Conservation (phyloP, 2,113 vertebrate species). For the Eudorcas thomsonii region DNA sequence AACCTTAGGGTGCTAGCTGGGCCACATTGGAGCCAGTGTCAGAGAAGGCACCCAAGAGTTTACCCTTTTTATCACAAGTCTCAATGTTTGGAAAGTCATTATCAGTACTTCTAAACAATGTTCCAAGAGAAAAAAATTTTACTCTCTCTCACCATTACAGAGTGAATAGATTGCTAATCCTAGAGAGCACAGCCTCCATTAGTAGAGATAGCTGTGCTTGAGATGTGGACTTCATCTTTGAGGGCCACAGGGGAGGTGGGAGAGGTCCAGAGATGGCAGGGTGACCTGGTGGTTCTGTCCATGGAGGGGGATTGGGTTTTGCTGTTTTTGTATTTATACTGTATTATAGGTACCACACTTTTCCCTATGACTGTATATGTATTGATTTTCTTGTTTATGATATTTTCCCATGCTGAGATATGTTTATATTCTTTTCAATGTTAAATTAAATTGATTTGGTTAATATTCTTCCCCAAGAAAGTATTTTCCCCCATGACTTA, state of each 20-base stretch:
- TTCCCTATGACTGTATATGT: slow-evolving; percentile 78
- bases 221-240: neutral
- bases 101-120: neutral
- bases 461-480: slow-evolving; percentile 62
- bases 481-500: slow-evolving; percentile 61
- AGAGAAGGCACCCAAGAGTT: neutral
- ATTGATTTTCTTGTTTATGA: slow-evolving; percentile 73
- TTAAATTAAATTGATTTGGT: slow-evolving; percentile 81
- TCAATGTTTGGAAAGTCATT: neutral
- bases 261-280: neutral
- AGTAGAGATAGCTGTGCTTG: neutral
- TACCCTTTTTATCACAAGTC: slow-evolving; percentile 22
- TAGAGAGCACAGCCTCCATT: neutral
- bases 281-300: neutral
- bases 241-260: neutral
- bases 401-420: slow-evolving; percentile 72
- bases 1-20: neutral
- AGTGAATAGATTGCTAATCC: neutral
- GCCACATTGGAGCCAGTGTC: neutral
- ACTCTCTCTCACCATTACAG: neutral
- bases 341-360: slow-evolving; percentile 77
- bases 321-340: slow-evolving; percentile 72
- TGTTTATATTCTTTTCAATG: slow-evolving; percentile 83
- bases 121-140: neutral
- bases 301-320: neutral